Base-by-base conservation (phyloP, 2,888 invertebrate species). In the Helobdella robusta region DNA sequence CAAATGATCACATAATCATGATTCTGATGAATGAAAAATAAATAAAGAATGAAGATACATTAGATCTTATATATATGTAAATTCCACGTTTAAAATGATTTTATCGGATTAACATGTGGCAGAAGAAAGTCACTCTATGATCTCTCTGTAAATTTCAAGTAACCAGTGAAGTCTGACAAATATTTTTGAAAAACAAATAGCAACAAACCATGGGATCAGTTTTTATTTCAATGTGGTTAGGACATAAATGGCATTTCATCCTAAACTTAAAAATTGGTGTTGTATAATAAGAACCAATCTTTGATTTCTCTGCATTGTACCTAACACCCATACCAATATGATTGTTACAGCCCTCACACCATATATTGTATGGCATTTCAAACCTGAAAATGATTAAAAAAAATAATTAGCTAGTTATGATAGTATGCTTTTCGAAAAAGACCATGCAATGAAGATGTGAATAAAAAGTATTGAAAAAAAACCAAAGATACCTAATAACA, bases 301-400 rank as follows among this genome's bases (percentile, higher is more conserved):
- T 84, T 40, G 79, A 80, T 74, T 84, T 84, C 74, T 84, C 83
- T 25, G 84, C 83, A 75, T 84, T 98, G 79, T 98, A 98, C 60
- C 98, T 85, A 0, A 98, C 97, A 0, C 98, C 97, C 95, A 97
- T 98, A 35, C 95, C 98, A 66, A 99, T 92, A 77, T 97, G 98
- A 81, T 92, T 97, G 70, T 88, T 87, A 78, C 98, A 98, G 64
- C 95, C 95, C 46, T 91, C 90, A 73, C 98, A 99, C 98, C 98
- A 98, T 73, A 98, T 97, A 80, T 98, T 98, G 77, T 93, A 98
- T 0, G 98, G 98, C 95, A 98, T 94, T 82, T 98, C 98, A 83
- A 99, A 99, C 58, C 83, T 82, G 69, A 18, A 74, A 58, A n/a
- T n/a, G n/a, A n/a, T n/a, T n/a, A 34, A 68, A 11, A 60, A 28